These are phyloP conservation scores for Craterocephalus amniculus DNA, from an alignment of 2,797 vertebrate genomes.

Conservation along the genomic window DNA sequence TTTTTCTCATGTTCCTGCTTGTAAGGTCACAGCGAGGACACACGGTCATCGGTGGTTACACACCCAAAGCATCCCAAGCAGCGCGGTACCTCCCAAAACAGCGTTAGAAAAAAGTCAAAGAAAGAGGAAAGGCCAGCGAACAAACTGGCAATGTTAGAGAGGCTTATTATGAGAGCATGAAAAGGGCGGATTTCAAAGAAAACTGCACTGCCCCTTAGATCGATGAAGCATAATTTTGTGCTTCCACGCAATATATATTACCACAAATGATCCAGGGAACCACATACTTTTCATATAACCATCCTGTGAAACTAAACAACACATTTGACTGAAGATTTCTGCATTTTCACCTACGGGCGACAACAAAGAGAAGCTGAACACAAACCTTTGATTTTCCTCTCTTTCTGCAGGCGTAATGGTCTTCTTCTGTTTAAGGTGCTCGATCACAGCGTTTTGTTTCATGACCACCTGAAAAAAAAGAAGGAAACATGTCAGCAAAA, in stretches of 20 bases:
- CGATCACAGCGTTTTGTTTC: conserved; percentile 97
- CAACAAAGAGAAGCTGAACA: background rate
- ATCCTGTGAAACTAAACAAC: too few relatives aligned
- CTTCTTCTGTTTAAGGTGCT: conserved; percentile 98
- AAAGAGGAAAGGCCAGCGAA: conserved; percentile 1
- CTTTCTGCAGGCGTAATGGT: conserved; percentile 93
- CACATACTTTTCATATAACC: background rate
- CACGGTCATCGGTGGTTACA: conserved; percentile 48
- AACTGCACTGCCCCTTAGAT: background rate
- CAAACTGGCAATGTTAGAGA: background rate
- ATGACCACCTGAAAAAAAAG: conserved; percentile 89
- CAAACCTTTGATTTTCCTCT: conserved; percentile 97
- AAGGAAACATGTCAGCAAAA: conserved; percentile 1
- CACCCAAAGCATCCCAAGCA: conserved; percentile 32
- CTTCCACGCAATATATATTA: background rate
- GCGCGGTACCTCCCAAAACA: conserved; percentile 18
- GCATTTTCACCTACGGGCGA: background rate
- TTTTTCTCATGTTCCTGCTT: conserved; percentile 27
- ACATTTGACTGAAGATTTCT: background rate
- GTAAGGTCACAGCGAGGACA: conserved; percentile 38
- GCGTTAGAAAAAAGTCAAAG: conserved; percentile 12
- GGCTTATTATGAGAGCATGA: background rate
- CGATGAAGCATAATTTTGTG: background rate
- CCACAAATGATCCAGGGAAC: conserved; percentile 1
- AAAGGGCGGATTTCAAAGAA: background rate